Evolutionary conservation across 2,113 vertebrate genomes (phyloP).

Genomic region (Petrocephalus microphthalmus): DNA sequence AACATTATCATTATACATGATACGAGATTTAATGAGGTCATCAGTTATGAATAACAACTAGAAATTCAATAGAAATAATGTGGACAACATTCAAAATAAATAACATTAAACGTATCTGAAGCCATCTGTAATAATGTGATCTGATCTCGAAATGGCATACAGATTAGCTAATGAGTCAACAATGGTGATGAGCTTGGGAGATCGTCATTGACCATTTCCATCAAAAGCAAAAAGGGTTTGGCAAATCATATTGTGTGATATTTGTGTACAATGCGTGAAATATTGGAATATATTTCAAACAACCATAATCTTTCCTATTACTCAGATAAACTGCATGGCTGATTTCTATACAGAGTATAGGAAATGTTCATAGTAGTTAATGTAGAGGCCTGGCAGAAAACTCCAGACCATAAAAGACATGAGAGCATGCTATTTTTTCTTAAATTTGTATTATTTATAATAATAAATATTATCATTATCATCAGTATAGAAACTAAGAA

Average conservation of each 20-base stretch:
- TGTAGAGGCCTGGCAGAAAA: background rate
- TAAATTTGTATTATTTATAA: background rate
- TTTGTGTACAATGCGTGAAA: background rate
- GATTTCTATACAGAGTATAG: background rate
- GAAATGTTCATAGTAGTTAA: background rate
- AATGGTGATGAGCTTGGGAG: background rate
- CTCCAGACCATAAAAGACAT: background rate
- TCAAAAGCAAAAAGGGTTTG: slow-evolving; percentile 6
- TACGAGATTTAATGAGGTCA: slow-evolving; percentile 19
- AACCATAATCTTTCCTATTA: background rate
- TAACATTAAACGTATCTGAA: background rate
- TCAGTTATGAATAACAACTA: background rate
- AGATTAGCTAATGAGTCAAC: background rate
- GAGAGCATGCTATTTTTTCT: background rate
- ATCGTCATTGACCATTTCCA: background rate
- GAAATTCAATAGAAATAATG: background rate
- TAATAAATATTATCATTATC: background rate
- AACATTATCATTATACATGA: background rate
- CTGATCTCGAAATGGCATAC: background rate
- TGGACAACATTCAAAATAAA: background rate
- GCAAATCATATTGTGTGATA: slow-evolving; percentile 1
- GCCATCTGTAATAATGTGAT: background rate
- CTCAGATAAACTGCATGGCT: background rate
- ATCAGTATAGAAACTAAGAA: background rate
- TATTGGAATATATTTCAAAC: background rate